Evolutionary conservation across 35 echinoderm and acorn worm genomes (phyloP), one percentile per base, ranked within the genome.

Genomic region (Lytechinus pictus): DNA sequence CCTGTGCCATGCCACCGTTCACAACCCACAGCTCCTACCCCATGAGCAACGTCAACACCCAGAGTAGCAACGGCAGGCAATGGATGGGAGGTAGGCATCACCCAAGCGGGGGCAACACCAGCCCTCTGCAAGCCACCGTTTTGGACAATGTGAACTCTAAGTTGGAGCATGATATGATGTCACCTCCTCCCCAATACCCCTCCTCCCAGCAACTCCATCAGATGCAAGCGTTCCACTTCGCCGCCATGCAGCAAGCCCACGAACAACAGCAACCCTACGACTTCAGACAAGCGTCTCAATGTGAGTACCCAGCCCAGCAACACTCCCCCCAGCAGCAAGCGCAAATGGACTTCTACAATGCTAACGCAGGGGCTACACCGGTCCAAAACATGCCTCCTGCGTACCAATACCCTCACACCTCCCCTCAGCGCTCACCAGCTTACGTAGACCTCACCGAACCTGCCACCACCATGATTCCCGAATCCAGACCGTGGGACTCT

Each of bases 401-500:
- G 60, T 95, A 93, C 54, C 55, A 96, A 54, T 55, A 27, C 94
- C 60, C 95, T 92, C 87, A 96, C 90, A 91, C 87, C 54, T 94
- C 96, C 57, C 89, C 94, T 29, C 95, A 97, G 71, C 92, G 95
- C 79, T 95, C 97, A 7, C 98, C 94, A 58, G 93, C 94, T 9
- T 97, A 97, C 53, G 95, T 96, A 92, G 86, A 96, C 44, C 29
- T 87, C 87, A 96, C 86, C 54, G 97, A 97, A 10, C 72, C 94
- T 14, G 88, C 98, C 10, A 55, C 96, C 54, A 55, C 96, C 54
- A 95, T 96, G 88, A 66, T 96, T 14, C 88, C 96, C 19, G 95
- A 95, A 9, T 51, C 96, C 8, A 96, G 98, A 94, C 89, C 97
- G n/a, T 99, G 98, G 98, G 97, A 99, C 28, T 86, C 96, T 19